Evolutionary conservation across 2,888 invertebrate genomes (phyloP).

Genomic region (Eupithecia subumbrata): DNA sequence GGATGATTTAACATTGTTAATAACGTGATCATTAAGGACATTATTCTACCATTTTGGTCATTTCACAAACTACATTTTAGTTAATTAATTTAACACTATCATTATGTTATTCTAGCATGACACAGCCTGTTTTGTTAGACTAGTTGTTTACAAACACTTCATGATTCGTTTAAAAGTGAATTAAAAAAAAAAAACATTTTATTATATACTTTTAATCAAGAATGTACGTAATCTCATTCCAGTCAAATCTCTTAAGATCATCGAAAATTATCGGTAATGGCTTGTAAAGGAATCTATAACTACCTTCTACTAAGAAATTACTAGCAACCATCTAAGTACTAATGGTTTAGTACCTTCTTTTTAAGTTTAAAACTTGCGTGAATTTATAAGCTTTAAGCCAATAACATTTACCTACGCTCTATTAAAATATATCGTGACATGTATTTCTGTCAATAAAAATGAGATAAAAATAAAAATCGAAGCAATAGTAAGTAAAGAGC

Average conservation of each 20-base stretch:
- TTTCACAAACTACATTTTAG: slow-evolving; percentile 36
- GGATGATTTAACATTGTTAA: slow-evolving; percentile 35
- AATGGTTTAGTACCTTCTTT: slow-evolving; percentile 7
- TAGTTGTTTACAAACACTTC: slow-evolving; percentile 21
- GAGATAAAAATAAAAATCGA: background rate
- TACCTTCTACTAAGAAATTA: slow-evolving; percentile 2
- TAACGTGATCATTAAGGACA: slow-evolving; percentile 24
- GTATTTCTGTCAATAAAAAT: slow-evolving; percentile 2
- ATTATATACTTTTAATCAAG: background rate
- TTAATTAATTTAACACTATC: slow-evolving; percentile 28
- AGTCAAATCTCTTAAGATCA: slow-evolving; percentile 1
- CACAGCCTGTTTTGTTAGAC: slow-evolving; percentile 43
- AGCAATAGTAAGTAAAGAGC: background rate
- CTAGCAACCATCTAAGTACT: slow-evolving; percentile 4
- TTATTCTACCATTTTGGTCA: slow-evolving; percentile 37
- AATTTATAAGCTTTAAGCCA: slow-evolving; percentile 29
- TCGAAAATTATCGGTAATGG: background rate
- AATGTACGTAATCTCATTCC: background rate
- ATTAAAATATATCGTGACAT: background rate
- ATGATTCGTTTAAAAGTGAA: background rate
- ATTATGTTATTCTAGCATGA: slow-evolving; percentile 36
- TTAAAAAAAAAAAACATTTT: no score
- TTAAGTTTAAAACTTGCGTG: slow-evolving; percentile 28
- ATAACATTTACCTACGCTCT: background rate
- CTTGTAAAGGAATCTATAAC: background rate